Evolutionary conservation across 2,113 vertebrate species (phyloP).

Genomic region (Connochaetes taurinus): DNA sequence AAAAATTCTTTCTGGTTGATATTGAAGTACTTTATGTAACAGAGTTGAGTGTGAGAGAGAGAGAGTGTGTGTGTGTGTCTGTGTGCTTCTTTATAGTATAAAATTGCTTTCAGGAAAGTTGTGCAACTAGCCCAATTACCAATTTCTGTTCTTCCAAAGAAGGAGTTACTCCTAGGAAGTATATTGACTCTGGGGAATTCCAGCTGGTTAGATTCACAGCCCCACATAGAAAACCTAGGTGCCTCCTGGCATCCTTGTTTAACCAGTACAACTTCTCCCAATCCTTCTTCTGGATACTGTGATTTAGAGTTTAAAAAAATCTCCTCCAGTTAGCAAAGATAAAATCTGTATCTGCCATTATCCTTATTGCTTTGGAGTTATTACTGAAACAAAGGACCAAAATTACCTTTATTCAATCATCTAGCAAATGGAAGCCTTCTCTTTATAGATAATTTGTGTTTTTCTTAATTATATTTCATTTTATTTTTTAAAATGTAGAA

Average conservation of each 20-base stretch:
- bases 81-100: background rate
- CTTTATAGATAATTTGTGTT: background rate
- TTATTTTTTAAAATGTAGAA: background rate
- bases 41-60: background rate
- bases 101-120: background rate
- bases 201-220: background rate
- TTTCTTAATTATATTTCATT: background rate
- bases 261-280: background rate
- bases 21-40: background rate
- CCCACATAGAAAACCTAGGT: background rate
- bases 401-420: background rate
- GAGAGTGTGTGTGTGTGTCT: too few relatives aligned
- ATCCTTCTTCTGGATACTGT: background rate
- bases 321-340: background rate
- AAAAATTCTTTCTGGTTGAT: conserved; percentile 1
- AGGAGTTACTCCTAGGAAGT: background rate
- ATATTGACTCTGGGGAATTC: background rate
- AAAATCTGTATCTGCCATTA: background rate
- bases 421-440: background rate
- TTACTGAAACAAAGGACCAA: background rate
- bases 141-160: background rate
- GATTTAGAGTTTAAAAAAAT: background rate
- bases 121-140: background rate
- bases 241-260: background rate
- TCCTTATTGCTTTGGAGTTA: background rate